Percentiles rank a stretch among this genome's conserved stretches.
Conservation (phyloP, 2,888 invertebrate species). For the Chrysolina americana region DNA sequence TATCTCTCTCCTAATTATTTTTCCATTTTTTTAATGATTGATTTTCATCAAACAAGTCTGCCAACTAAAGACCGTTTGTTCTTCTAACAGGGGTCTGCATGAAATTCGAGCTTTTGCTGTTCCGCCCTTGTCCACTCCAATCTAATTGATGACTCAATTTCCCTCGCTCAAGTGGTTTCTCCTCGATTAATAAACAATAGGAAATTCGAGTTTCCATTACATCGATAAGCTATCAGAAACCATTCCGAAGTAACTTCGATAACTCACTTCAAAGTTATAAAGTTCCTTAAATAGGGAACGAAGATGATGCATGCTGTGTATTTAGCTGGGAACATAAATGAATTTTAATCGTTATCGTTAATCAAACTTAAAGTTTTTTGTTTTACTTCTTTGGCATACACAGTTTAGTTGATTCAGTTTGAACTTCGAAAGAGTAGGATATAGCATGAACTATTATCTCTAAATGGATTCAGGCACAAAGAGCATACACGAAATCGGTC, state of each 20-base stretch:
- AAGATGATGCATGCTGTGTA: conserved; percentile 1
- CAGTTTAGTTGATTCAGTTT: neutral
- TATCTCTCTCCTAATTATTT: no score
- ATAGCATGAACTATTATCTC: no score
- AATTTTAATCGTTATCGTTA: neutral
- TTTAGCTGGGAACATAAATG: neutral
- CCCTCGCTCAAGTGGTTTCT: conserved; percentile 18
- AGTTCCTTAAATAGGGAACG: conserved; percentile 3
- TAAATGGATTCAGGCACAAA: no score
- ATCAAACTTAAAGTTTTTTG: neutral
- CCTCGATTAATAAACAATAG: conserved; percentile 21
- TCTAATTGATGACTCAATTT: conserved; percentile 8
- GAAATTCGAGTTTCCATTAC: conserved; percentile 22
- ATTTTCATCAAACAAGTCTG: no score
- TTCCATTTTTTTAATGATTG: no score
- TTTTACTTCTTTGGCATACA: neutral
- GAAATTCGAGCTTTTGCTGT: neutral
- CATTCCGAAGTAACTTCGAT: conserved; percentile 10
- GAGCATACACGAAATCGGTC: no score
- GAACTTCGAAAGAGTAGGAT: no score
- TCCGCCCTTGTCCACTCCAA: conserved; percentile 1
- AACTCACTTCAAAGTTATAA: neutral
- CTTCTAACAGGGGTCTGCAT: neutral
- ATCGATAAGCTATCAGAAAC: conserved; percentile 15
- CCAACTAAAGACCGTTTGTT: neutral